phyloP scores from a whole-genome alignment of 2,113 vertebrate genomes.

The Catagonus wagneri region DNA sequence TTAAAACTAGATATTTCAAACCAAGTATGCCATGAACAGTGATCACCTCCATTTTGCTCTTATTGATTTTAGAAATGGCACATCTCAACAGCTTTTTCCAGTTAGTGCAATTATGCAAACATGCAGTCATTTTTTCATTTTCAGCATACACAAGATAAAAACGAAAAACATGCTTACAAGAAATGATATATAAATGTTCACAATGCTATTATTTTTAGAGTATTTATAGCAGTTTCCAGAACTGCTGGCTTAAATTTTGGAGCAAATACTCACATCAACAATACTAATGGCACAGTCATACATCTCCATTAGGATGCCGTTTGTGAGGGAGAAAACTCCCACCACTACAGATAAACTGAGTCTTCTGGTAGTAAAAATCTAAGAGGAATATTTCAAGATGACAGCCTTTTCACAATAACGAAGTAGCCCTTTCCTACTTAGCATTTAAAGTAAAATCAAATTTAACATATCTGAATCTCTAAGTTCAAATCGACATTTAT shows the following conservation, averaged over 20 bases:
- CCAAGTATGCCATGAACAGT: slow-evolving; percentile 19
- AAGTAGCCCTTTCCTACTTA: slow-evolving; percentile 21
- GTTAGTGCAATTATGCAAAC: slow-evolving; percentile 63
- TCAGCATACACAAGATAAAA: slow-evolving; percentile 53
- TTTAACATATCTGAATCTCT: slow-evolving; percentile 39
- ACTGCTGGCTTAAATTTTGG: slow-evolving; percentile 4
- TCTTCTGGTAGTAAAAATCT: slow-evolving; percentile 5
- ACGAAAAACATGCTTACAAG: slow-evolving; percentile 52
- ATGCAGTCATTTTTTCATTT: slow-evolving; percentile 59
- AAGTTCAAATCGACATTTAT: slow-evolving; percentile 39
- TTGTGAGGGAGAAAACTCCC: slow-evolving; percentile 14
- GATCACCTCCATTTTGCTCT: slow-evolving; percentile 62
- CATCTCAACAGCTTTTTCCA: slow-evolving; percentile 59
- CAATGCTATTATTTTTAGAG: slow-evolving; percentile 64
- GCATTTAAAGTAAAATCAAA: slow-evolving; percentile 44
- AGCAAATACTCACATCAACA: slow-evolving; percentile 48
- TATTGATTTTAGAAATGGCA: slow-evolving; percentile 61
- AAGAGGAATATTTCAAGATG: not conserved
- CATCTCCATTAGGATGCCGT: slow-evolving; percentile 26
- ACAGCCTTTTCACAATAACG: slow-evolving; percentile 4
- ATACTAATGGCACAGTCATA: not conserved
- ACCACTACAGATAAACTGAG: not conserved
- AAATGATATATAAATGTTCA: slow-evolving; percentile 60
- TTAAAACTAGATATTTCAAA: slow-evolving; percentile 68
- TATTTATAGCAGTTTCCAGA: slow-evolving; percentile 60